A percentile compares a stretch with the other conserved stretches of the same genome.
Evolutionary conservation across 1,140 invertebrate species (phyloP).

Genomic region (Danaus plexippus): DNA sequence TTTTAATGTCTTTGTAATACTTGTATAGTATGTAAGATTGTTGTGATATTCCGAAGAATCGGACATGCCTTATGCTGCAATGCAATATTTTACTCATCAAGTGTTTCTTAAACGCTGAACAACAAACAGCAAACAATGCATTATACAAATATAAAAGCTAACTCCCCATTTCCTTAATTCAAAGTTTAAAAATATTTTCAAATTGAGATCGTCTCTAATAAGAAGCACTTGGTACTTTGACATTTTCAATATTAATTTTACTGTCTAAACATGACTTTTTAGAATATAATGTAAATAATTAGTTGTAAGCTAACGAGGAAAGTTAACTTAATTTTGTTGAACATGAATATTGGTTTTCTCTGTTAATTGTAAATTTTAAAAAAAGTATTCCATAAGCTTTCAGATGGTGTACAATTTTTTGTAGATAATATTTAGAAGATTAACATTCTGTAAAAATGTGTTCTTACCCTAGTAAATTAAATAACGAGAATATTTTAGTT

Average conservation of each 20-base stretch:
- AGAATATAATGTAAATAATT: constrained; percentile 52
- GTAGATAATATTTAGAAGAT: constrained; percentile 65
- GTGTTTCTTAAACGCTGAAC: constrained; percentile 5
- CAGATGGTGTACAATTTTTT: constrained; percentile 69
- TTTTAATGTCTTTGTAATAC: constrained; percentile 24
- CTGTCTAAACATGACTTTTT: constrained; percentile 22
- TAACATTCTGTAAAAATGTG: constrained; percentile 72
- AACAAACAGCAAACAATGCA: no score
- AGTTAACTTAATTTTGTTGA: constrained; percentile 67
- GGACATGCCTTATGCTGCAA: constrained; percentile 42
- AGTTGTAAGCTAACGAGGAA: constrained; percentile 50
- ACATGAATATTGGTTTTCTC: constrained; percentile 60
- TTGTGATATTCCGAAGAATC: constrained; percentile 46
- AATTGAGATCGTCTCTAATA: neutral
- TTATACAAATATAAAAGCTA: no score
- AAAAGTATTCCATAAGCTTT: constrained; percentile 58
- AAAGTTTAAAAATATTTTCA: no score
- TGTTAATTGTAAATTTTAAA: constrained; percentile 67
- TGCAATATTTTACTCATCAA: constrained; percentile 29
- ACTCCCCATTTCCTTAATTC: no score
- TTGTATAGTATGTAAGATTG: constrained; percentile 41
- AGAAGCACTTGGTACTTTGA: constrained; percentile 17
- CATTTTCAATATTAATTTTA: constrained; percentile 35
- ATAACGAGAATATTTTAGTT: constrained; percentile 71
- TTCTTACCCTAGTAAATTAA: constrained; percentile 71